A percentile compares a stretch with the other conserved stretches of the same genome.
Evolutionary conservation across 1,140 invertebrate genomes (phyloP).

Genomic region (Prorops nasuta): DNA sequence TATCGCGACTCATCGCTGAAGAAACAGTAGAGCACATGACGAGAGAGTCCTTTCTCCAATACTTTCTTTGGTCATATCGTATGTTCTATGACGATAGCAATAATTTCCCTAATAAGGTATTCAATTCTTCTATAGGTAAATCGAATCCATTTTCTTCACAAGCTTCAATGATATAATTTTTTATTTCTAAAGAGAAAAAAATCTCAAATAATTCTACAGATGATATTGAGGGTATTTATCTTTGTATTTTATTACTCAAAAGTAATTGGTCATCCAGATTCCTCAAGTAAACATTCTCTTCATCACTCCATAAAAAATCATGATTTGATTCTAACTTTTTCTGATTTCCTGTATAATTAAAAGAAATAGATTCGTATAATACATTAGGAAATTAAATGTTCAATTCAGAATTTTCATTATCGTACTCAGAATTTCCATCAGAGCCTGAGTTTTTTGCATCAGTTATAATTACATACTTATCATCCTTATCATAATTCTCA

Average conservation of each 20-base stretch:
- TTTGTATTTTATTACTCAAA: slow-evolving; percentile 6
- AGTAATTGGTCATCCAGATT: slow-evolving; percentile 9
- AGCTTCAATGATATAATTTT: too few species aligned
- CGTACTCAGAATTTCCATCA: slow-evolving; percentile 8
- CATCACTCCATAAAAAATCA: slow-evolving; percentile 7
- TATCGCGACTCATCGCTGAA: slow-evolving; percentile 14
- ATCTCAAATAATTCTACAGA: too few species aligned
- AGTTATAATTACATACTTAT: too few species aligned
- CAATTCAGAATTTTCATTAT: slow-evolving; percentile 16
- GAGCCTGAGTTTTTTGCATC: slow-evolving; percentile 10
- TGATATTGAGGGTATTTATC: slow-evolving; percentile 10
- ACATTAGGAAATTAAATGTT: slow-evolving; percentile 13
- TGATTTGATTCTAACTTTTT: too few species aligned
- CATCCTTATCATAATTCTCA: slow-evolving; percentile 7
- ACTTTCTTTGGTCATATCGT: slow-evolving; percentile 13
- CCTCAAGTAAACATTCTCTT: slow-evolving; percentile 8
- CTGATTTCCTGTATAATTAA: too few species aligned
- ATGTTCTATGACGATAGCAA: slow-evolving; percentile 5
- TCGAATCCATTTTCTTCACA: too few species aligned
- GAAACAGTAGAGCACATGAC: slow-evolving; percentile 9
- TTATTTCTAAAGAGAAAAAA: slow-evolving; percentile 11
- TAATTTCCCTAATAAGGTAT: slow-evolving; percentile 6
- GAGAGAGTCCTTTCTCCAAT: slow-evolving; percentile 10
- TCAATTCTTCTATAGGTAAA: slow-evolving; percentile 1
- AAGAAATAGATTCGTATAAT: slow-evolving; percentile 10